Base-by-base conservation (phyloP, 2,888 invertebrate genomes). In the Spodoptera exigua region DNA sequence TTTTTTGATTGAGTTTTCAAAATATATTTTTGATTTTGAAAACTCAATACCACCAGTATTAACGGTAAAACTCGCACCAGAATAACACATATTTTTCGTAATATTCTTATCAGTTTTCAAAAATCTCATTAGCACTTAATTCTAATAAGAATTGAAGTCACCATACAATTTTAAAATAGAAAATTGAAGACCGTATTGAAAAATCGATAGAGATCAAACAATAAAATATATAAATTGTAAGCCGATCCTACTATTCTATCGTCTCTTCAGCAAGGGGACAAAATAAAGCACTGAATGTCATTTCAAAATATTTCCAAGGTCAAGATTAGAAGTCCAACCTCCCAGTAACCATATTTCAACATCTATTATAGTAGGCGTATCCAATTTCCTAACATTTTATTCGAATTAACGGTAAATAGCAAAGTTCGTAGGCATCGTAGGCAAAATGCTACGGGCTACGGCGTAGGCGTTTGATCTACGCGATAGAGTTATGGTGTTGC, bases 301-400 rank as follows among this genome's bases (percentile, higher is more conserved):
- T 73, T 63, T 37, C 35, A 36, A 70, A 76, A 73, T 76, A 61
- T 74, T 66, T 73, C 36, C 36, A 59, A 48, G 37, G 5, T 13
- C 5, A n/a, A 37, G 39, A 13, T 64, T 61, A 48, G 3, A n/a
- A 45, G 21, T 21, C 43, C 58, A 17, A 34, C 66, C 78, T 58
- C 43, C 54, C 58, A 55, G 61, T 72, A 62, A 67, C 67, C 73
- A 56, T 45, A 13, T 41, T 21, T 43, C 10, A 36, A 64, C 55
- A 17, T 56, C 35, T 12, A 53, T 79, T 78, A 74, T 67, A 70
- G 72, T 62, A 60, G 81, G 78, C 71, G 78, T 64, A 16, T 14
- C 35, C 68, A 46, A 74, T 77, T 57, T 75, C 68, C 74, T 53
- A 14, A 34, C 27, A 27, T 36, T 63, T 21, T 40, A 39, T 55